phyloP scores from a whole-genome alignment of 2,888 invertebrate species.

The Campoplex capitator region DNA sequence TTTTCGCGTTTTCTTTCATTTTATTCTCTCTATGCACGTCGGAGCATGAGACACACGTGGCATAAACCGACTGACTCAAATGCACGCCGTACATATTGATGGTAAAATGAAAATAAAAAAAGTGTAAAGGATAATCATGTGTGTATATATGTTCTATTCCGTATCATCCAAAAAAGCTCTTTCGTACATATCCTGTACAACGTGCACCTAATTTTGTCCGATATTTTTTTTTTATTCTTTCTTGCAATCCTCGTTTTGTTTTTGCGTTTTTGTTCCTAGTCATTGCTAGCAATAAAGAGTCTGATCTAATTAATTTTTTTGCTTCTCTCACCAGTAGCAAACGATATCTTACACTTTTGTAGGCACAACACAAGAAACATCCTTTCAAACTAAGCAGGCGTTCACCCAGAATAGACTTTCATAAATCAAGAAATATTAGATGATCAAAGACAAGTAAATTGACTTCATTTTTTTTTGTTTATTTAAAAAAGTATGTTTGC shows the following conservation, averaged over 20 bases:
- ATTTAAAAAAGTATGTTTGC: background rate
- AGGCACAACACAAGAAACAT: background rate
- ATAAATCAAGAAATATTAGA: background rate
- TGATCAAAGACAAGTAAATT: background rate
- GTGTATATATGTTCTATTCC: slow-evolving; percentile 16
- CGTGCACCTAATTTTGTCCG: slow-evolving; percentile 36
- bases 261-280: background rate
- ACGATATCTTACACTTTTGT: background rate
- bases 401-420: background rate
- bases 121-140: slow-evolving; percentile 50
- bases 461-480: background rate
- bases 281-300: background rate
- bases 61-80: slow-evolving; percentile 46
- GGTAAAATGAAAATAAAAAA: slow-evolving; percentile 30
- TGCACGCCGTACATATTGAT: slow-evolving; percentile 61
- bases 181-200: background rate
- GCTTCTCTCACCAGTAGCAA: background rate
- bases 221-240: slow-evolving; percentile 3
- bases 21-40: slow-evolving; percentile 37
- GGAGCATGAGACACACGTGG: slow-evolving; percentile 37
- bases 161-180: slow-evolving; percentile 1
- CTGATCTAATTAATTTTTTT: slow-evolving; percentile 8
- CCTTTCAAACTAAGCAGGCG: background rate
- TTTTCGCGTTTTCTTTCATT: slow-evolving; percentile 31
- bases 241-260: background rate